Evolutionary conservation across 2,113 vertebrate species (phyloP), one percentile per base, ranked within the genome.

Genomic region (Lagenorhynchus albirostris): DNA sequence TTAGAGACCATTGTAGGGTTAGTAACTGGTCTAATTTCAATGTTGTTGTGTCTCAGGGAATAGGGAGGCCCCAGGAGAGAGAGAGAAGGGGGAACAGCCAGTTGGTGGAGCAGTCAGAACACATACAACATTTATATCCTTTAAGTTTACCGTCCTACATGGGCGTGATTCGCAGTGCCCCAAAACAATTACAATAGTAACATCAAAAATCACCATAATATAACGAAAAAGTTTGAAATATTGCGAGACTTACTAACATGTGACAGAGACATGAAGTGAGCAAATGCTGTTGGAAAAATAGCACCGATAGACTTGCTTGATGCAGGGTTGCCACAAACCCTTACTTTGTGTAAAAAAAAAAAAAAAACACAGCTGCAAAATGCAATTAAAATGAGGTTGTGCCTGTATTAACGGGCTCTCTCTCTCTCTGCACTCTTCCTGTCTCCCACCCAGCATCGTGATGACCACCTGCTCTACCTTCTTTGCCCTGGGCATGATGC

Each of bases 401-500:
- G 21, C 77, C n/a, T 58, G 53, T 60, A 60, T 23, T 97, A 55
- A 97, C 2, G 15, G 15, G 29, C 60, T 33, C 23, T 13, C 38
- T 63, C 55, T 95, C 55, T 95, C 50, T 65, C n/a, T 85, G 15
- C 38, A 55, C 47, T 98, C 53, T 94, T 92, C 91, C 80, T 87
- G 38, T 96, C 62, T 76, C 83, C 94, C 77, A 25, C 76, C 58
- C 98, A 99, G 99, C 97, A 99, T 99, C 15, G 98, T 99, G 93
- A 99, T 99, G 99, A 99, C 99, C 8, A 98, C 99, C 2, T 99
- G 99, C 87, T 99, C 99, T 76, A 98, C 98, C 6, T 90, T 99
- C 63, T 91, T 97, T 58, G 99, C 99, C 15, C 96, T 99, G 97
- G 99, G 98, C 88, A 96, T 99, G 98, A 99, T 99, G 99, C 99